Base-by-base conservation (phyloP, 64 coral and sea anemone genomes). In the Montipora sp. region DNA sequence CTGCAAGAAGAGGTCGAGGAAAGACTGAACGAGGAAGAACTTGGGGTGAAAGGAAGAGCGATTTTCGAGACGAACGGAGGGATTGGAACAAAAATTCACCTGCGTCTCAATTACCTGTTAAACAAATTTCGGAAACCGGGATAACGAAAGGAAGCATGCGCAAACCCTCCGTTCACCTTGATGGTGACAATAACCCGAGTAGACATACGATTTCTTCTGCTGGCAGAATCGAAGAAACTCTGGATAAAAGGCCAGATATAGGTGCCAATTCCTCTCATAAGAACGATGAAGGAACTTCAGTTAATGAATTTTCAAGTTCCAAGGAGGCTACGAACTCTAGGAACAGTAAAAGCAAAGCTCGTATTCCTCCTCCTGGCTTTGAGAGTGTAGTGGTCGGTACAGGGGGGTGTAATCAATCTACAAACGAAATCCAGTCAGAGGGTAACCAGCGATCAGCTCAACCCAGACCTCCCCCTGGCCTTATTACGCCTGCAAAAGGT, bases 281-380 rank as follows among this genome's bases (percentile, higher is more conserved):
- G 73, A 45, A 77, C 45, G 44, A 1, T 47, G 22, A 77, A 60
- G 49, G 4, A 73, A 87, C 14, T 36, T 51, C 43, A 18, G 0
- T 45, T 47, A 5, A 75, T 24, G 23, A 36, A 88, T 75, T 23
- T 75, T 47, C 72, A 53, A 51, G 5, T 5, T 1, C 16, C 9
- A 60, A 77, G 59, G 22, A 23, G 1, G 11, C 13, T 45, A 51
- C 1, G 53, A 57, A 11, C 11, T 11, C 53, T 3, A 10, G 11
- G 43, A 77, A 3, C 14, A 51, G 14, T 14, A 53, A 91, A 12
- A 16, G 27, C 59, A 76, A 82, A 21, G 21, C 57, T 80, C 11
- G 19, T 12, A 72, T 71, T 48, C 79, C 90, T 73, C 90, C 81
- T 51, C 90, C 90, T 36, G 90, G 90, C 18, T 92, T 92, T 87